phyloP scores from a whole-genome alignment of 2,113 vertebrate species.

The Rattus rattus region DNA sequence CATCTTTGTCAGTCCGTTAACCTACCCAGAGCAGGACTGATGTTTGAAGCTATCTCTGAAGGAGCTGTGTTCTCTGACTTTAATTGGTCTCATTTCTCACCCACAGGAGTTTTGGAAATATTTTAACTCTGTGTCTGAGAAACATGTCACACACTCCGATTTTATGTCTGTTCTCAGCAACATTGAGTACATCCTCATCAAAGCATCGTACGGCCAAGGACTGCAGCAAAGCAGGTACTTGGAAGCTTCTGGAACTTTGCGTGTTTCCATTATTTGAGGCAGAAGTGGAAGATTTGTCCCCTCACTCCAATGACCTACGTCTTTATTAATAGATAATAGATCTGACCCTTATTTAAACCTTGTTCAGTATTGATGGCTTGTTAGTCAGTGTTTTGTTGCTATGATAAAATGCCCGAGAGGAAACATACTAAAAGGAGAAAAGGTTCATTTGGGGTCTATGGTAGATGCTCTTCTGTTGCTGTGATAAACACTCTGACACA shows the following conservation, averaged over 20 bases:
- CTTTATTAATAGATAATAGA: neutral
- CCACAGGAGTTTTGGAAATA: slow-evolving; percentile 94
- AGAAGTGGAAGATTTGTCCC: neutral
- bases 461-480: neutral
- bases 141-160: slow-evolving; percentile 90
- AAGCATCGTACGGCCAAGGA: slow-evolving; percentile 93
- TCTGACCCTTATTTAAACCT: neutral
- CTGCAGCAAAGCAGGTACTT: slow-evolving; percentile 96
- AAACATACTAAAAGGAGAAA: neutral
- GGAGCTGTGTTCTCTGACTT: neutral
- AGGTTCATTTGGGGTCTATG: neutral
- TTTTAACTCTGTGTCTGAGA: slow-evolving; percentile 94
- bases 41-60: neutral
- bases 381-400: neutral
- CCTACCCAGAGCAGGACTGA: neutral
- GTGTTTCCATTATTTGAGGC: neutral
- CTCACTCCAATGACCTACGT: neutral
- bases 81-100: slow-evolving; percentile 1
- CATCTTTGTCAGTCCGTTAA: neutral
- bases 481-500: neutral
- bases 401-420: neutral
- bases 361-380: neutral
- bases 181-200: slow-evolving; percentile 94
- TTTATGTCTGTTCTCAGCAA: slow-evolving; percentile 94
- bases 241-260: neutral